Percentiles rank a stretch among this genome's conserved stretches.
phyloP scores from a whole-genome alignment of 37 sponge, comb jelly and placozoan genomes.

The Spongilla lacustris region DNA sequence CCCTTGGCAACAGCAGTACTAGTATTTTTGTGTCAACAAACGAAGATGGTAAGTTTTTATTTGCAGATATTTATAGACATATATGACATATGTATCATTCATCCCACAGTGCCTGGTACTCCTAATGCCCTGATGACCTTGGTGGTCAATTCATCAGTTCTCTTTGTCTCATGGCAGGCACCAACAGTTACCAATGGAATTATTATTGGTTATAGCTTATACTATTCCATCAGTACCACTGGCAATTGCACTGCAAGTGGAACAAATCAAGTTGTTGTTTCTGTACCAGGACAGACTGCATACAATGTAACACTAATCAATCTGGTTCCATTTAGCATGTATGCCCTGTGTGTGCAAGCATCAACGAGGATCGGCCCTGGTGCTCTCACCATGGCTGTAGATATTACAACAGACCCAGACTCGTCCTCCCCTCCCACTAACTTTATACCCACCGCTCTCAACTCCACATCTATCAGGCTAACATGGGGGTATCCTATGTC shows the following conservation, averaged over 20 bases:
- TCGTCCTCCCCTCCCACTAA: constrained; percentile 39
- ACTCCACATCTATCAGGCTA: constrained; percentile 41
- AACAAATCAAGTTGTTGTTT: too few relatives aligned
- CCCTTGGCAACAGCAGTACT: neutral
- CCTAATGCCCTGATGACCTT: neutral
- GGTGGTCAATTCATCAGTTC: neutral
- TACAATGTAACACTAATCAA: neutral
- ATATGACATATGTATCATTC: neutral
- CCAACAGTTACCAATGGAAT: constrained; percentile 46
- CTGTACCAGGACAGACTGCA: neutral
- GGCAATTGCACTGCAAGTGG: neutral
- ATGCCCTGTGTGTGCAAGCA: constrained; percentile 41
- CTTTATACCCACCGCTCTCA: constrained; percentile 1
- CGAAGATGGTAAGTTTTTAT: constrained; percentile 27
- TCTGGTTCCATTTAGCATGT: constrained; percentile 43
- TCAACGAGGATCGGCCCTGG: constrained; percentile 51
- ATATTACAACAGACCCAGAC: constrained; percentile 34
- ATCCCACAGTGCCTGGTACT: neutral
- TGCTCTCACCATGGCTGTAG: neutral
- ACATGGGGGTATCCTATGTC: constrained; percentile 41
- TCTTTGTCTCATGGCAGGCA: constrained; percentile 19
- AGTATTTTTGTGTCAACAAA: neutral
- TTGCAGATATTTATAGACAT: neutral
- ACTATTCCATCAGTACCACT: constrained; percentile 14
- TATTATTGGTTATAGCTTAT: constrained; percentile 14